phyloP scores from a whole-genome alignment of 2,797 vertebrate species.

The Falco rusticolus region DNA sequence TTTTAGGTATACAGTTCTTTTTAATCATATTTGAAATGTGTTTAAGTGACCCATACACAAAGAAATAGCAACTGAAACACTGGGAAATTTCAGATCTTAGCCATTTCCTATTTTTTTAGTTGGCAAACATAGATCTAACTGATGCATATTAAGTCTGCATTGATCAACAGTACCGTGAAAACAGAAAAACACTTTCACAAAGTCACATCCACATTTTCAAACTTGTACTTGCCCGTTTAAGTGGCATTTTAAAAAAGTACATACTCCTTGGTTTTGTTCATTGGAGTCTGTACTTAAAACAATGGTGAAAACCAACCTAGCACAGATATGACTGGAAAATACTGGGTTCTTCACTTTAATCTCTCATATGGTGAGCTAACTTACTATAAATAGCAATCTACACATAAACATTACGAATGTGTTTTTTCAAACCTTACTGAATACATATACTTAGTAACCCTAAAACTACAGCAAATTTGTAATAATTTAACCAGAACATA shows the following conservation, averaged over 20 bases:
- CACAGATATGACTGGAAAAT: not conserved
- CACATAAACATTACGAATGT: not conserved
- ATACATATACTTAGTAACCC: accelerated
- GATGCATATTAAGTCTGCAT: not conserved
- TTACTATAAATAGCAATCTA: not conserved
- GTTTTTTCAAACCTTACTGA: not conserved
- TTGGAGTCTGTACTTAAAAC: not conserved
- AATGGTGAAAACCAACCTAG: not conserved
- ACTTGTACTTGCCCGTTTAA: not conserved
- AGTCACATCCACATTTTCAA: not conserved
- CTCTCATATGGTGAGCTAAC: not conserved
- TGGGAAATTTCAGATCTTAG: not conserved
- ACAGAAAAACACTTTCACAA: not conserved
- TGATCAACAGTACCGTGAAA: not conserved
- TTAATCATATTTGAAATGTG: not conserved
- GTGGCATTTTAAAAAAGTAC: not conserved
- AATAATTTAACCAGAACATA: not conserved
- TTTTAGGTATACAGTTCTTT: not conserved
- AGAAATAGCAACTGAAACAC: not conserved
- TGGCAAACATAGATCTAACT: not conserved
- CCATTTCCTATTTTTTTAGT: not conserved
- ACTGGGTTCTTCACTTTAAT: not conserved
- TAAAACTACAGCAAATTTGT: not conserved
- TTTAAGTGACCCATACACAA: not conserved
- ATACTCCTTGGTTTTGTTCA: not conserved